A percentile compares a stretch with the other conserved stretches of the same genome.
These are phyloP conservation scores for Nephrotoma flavescens DNA, from an alignment of 2,888 invertebrate genomes.

Conservation along the genomic window DNA sequence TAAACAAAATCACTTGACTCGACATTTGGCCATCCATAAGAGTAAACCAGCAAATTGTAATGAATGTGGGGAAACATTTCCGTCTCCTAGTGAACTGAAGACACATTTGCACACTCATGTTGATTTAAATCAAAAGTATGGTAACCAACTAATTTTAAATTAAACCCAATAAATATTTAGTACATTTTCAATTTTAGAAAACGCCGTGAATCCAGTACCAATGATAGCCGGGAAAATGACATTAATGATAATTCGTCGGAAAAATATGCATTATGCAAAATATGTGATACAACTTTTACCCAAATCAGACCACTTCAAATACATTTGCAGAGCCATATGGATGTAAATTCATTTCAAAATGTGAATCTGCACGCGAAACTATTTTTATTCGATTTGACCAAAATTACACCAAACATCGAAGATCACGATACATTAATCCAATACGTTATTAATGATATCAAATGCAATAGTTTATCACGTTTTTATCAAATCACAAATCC, in stretches of 20 bases:
- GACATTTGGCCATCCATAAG: slow-evolving; percentile 10
- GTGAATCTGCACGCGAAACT: slow-evolving; percentile 7
- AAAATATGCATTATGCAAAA: slow-evolving; percentile 4
- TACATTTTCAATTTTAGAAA: neutral
- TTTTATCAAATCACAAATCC: slow-evolving; percentile 24
- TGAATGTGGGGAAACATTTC: neutral
- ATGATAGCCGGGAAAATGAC: neutral
- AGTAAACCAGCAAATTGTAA: neutral
- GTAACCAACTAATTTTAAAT: neutral
- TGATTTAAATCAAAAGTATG: neutral
- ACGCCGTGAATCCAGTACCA: neutral
- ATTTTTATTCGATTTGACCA: slow-evolving; percentile 8
- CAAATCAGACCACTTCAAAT: neutral
- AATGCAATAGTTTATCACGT: slow-evolving; percentile 7
- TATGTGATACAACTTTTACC: slow-evolving; percentile 8
- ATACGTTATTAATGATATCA: slow-evolving; percentile 6
- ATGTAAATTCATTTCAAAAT: slow-evolving; percentile 7
- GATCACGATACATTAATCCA: neutral
- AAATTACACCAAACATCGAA: neutral
- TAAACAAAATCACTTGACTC: slow-evolving; percentile 10
- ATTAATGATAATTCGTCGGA: neutral
- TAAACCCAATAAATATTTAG: neutral
- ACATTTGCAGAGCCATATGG: slow-evolving; percentile 6
- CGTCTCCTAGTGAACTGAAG: neutral
- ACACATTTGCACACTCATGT: neutral